Evolutionary conservation across 2,888 invertebrate species (phyloP), one percentile per base, ranked within the genome.

Genomic region (Nysson spinosus): DNA sequence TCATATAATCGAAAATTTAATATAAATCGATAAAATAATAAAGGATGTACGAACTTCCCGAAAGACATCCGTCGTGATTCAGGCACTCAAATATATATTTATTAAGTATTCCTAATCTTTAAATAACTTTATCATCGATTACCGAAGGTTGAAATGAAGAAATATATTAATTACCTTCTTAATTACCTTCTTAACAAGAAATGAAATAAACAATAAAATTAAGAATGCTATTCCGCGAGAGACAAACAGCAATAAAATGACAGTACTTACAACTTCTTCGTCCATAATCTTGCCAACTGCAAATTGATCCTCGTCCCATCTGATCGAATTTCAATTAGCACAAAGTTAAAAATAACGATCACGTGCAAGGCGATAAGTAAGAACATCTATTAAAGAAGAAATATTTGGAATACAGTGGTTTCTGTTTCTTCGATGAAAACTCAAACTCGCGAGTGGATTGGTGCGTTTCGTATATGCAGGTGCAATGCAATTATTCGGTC

Each of bases 301-400:
- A 78, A 19, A 85, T 77, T 28, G 85, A 85, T 35, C 85, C 85
- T 58, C 85, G 80, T 40, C 85, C 78, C 85, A 85, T 85, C 46
- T 69, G 72, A 47, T 34, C 55, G 22, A 30, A 37, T 56, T 47
- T 42, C 55, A 61, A 43, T 49, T 17, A 19, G 37, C 52, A 37
- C 17, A 17, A 57, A 51, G 17, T 12, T 22, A 17, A 47, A 34
- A 42, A 30, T 37, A 35, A 44, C 49, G 26, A 26, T 43, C 28
- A 40, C 49, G 54, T 35, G 17, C 14, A 16, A 9, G 9, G 14
- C 32, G 11, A 40, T 9, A 2, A 22, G 35, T 1, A 5, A 26
- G 40, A 9, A 28, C 4, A n/a, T n/a, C n/a, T n/a, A n/a, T n/a
- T n/a, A 14, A 14, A 34, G 11, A n/a, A n/a, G 4, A 30, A 30